Evolutionary conservation across 1,140 invertebrate species (phyloP), one percentile per base, ranked within the genome.

Genomic region (Drosophila malerkotliana): DNA sequence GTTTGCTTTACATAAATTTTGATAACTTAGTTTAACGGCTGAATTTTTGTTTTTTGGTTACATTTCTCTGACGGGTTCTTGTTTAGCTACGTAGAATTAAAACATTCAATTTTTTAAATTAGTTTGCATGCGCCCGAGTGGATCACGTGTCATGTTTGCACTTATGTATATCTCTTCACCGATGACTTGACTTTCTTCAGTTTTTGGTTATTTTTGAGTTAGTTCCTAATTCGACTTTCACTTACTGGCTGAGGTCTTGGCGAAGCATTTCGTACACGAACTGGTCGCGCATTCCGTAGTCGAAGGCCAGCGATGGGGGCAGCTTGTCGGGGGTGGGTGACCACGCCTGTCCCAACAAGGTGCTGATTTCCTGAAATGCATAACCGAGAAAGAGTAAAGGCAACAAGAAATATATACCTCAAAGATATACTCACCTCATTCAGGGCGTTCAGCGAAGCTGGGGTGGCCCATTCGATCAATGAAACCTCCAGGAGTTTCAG

Each of bases 401-500:
- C 4, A 24, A 24, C 44, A 3, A 15, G 3, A 0, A 18, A 44
- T 0, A 8, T 18, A 44, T 7, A 7, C n/a, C 14, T 7, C 3
- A n/a, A n/a, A n/a, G n/a, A n/a, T n/a, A n/a, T 3, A 79, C 83
- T 72, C 24, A 91, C 91, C 51, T 90, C 83, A 57, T 91, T 91
- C 47, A 84, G 85, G 32, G 77, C 73, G 48, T 77, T 62, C 32
- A 78, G 44, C 5, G 67, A 67, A 2, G 56, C 51, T 6, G 67
- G 56, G 55, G 59, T 79, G 24, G 71, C 61, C 64, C 93, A 92
- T 83, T 94, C 93, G 49, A 92, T 92, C 79, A 94, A 92, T n/a
- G 95, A 94, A 66, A 96, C 93, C 77, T 94, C 93, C 12, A 96
- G 91, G 15, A 92, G 92, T 62, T 94, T 93, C 47, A 96, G 91